Percentiles rank a stretch among this genome's conserved stretches.
These are phyloP conservation scores for Germaria angustata DNA, from an alignment of 2,888 invertebrate genomes.

Conservation along the genomic window DNA sequence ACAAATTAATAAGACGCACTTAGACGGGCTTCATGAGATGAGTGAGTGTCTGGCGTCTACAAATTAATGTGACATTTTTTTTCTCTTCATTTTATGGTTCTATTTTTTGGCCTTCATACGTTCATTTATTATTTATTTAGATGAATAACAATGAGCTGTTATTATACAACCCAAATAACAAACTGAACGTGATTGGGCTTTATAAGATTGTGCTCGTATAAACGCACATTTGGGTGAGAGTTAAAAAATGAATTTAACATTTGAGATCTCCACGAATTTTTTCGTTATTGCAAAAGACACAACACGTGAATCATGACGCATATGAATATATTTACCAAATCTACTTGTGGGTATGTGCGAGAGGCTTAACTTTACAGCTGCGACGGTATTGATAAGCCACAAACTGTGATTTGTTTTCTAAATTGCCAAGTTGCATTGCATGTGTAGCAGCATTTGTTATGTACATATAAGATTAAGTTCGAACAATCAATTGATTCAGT, in stretches of 20 bases:
- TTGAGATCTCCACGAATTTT: not conserved
- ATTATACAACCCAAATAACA: not conserved
- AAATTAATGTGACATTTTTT: too few relatives aligned
- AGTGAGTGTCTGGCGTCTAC: not conserved
- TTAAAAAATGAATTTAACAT: not conserved
- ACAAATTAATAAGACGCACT: too few relatives aligned
- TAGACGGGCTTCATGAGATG: not conserved
- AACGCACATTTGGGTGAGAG: not conserved
- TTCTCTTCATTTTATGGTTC: not conserved
- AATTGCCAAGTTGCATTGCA: not conserved
- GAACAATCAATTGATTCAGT: not conserved
- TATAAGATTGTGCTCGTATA: slow-evolving; percentile 6
- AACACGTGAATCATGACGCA: slow-evolving; percentile 11
- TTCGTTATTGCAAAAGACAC: not conserved
- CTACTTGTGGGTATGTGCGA: not conserved
- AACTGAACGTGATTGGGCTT: not conserved
- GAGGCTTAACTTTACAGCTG: not conserved
- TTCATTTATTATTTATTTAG: slow-evolving; percentile 9
- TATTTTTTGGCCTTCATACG: not conserved
- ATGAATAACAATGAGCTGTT: slow-evolving; percentile 41
- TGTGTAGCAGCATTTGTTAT: not conserved
- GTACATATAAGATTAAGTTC: not conserved
- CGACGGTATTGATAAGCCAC: not conserved
- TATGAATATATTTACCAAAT: not conserved
- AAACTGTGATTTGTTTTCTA: not conserved